Conservation (phyloP, 2,797 vertebrate species). For the Alcedo quadribrachys region DNA sequence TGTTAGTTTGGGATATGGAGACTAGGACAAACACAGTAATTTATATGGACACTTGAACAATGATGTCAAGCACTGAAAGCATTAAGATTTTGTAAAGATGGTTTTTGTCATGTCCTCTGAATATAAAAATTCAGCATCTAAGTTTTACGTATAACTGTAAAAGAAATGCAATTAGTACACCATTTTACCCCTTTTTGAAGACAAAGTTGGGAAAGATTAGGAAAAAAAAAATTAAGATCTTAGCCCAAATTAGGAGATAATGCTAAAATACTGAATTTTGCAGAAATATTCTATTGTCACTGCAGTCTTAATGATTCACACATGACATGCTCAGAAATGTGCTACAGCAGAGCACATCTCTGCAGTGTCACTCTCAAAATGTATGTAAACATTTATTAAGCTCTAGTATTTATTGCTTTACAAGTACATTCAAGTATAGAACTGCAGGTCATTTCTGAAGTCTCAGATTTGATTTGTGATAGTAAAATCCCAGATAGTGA, state of each 20-base stretch:
- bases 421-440: not conserved
- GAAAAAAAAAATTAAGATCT: not conserved
- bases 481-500: not conserved
- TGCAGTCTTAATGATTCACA: not conserved
- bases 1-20: not conserved
- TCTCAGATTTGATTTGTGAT: not conserved
- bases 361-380: not conserved
- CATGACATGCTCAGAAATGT: not conserved
- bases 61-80: not conserved
- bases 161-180: not conserved
- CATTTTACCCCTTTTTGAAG: not conserved
- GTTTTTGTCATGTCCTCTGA: not conserved
- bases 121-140: not conserved
- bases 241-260: not conserved
- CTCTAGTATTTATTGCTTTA: not conserved
- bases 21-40: not conserved
- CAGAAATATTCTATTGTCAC: not conserved
- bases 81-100: not conserved
- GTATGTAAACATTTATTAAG: not conserved
- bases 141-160: not conserved
- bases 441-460: not conserved
- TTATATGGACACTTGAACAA: not conserved
- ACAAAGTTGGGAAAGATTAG: not conserved
- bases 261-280: not conserved
- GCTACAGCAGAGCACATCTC: not conserved